phyloP scores from a whole-genome alignment of 2,888 invertebrate species.

The Ophion ellenae region DNA sequence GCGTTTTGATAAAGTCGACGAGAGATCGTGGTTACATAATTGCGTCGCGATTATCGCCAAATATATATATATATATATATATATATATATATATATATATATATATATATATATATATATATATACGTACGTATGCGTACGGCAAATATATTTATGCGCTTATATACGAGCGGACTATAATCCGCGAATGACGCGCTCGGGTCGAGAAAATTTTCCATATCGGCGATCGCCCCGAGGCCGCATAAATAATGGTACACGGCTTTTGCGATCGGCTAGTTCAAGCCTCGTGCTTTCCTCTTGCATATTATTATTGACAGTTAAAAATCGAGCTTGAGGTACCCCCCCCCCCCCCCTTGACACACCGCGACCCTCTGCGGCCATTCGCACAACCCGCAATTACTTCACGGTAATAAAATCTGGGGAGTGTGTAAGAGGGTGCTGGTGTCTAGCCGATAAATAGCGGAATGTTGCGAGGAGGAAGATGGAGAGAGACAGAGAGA shows the following conservation, averaged over 20 bases:
- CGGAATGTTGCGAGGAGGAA: slow-evolving; percentile 67
- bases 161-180: slow-evolving; percentile 17
- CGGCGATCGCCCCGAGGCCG: slow-evolving; percentile 67
- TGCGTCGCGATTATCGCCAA: slow-evolving; percentile 32
- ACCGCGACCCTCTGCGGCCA: slow-evolving; percentile 24
- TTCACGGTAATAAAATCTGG: slow-evolving; percentile 72
- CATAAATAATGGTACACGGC: slow-evolving; percentile 69
- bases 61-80: background rate
- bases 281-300: slow-evolving; percentile 64
- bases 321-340: slow-evolving; percentile 59
- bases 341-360: slow-evolving; percentile 18
- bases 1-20: slow-evolving; percentile 35
- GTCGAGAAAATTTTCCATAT: slow-evolving; percentile 68
- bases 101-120: background rate
- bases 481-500: slow-evolving; percentile 9
- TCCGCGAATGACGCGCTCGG: slow-evolving; percentile 38
- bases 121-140: slow-evolving; percentile 10
- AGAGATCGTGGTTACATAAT: slow-evolving; percentile 39
- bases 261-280: slow-evolving; percentile 59
- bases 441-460: slow-evolving; percentile 76
- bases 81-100: background rate
- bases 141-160: slow-evolving; percentile 30
- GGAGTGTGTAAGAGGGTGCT: slow-evolving; percentile 58
- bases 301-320: slow-evolving; percentile 73
- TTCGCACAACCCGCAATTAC: slow-evolving; percentile 71